Evolutionary conservation across 2,888 invertebrate species (phyloP).

Genomic region (Watsonalla binaria): DNA sequence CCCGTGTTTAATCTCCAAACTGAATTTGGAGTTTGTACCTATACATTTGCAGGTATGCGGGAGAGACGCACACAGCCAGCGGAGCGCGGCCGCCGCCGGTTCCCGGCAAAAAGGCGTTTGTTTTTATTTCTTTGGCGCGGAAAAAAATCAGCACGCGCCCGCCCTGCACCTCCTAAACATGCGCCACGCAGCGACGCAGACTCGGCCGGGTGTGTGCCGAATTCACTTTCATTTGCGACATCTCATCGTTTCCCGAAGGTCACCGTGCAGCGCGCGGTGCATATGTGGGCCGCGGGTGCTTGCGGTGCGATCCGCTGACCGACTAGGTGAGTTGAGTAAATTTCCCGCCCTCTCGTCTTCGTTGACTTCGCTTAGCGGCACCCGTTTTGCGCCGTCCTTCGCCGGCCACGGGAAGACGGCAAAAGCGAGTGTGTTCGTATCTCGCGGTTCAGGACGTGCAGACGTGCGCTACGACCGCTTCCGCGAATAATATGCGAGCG

Average conservation of each 20-base stretch:
- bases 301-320: constrained; percentile 68
- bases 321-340: constrained; percentile 69
- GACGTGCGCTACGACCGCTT: constrained; percentile 36
- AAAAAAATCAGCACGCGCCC: constrained; percentile 75
- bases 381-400: constrained; percentile 65
- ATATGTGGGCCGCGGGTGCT: constrained; percentile 36
- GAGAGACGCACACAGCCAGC: constrained; percentile 26
- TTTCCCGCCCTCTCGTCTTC: constrained; percentile 60
- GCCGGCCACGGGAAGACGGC: constrained; percentile 51
- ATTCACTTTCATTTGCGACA: constrained; percentile 80
- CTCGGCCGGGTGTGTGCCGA: constrained; percentile 71
- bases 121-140: constrained; percentile 77
- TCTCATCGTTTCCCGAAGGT: constrained; percentile 75
- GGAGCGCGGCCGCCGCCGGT: constrained; percentile 53
- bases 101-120: constrained; percentile 73
- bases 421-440: constrained; percentile 51
- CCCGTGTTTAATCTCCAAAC: constrained; percentile 1
- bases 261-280: constrained; percentile 54
- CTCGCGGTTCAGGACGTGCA: constrained; percentile 44
- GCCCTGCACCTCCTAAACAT: constrained; percentile 79
- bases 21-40: constrained; percentile 3
- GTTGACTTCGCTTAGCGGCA: constrained; percentile 57
- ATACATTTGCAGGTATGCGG: constrained; percentile 5
- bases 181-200: constrained; percentile 79
- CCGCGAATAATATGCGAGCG: constrained; percentile 36